These are phyloP conservation scores for Pheosia gnoma DNA, from an alignment of 2,888 invertebrate species.

Conservation along the genomic window DNA sequence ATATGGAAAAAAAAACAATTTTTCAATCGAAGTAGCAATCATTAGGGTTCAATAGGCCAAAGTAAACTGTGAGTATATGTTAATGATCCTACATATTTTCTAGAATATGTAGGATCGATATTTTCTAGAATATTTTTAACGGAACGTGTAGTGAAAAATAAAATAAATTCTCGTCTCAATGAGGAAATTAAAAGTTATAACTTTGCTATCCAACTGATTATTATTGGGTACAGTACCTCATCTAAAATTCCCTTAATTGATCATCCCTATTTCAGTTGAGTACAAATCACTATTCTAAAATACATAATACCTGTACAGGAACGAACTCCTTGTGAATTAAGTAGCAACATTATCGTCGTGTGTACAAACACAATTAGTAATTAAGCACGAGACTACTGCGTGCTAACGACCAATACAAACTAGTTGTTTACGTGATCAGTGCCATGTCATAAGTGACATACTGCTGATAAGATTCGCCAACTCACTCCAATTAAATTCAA, in stretches of 20 bases:
- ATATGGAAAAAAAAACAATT: too few species aligned
- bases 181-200: too few species aligned
- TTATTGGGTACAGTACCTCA: too few species aligned
- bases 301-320: too few species aligned
- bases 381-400: conserved; percentile 50
- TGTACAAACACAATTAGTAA: conserved; percentile 48
- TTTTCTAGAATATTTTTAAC: too few species aligned
- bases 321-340: conserved; percentile 8
- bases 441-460: conserved; percentile 34
- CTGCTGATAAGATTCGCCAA: conserved; percentile 12
- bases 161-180: too few species aligned
- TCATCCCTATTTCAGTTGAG: not conserved
- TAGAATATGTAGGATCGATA: too few species aligned
- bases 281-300: not conserved
- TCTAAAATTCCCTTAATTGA: not conserved
- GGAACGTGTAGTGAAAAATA: too few species aligned
- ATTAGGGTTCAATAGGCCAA: too few species aligned
- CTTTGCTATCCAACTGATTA: too few species aligned
- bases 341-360: conserved; percentile 15
- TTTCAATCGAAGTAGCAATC: too few species aligned
- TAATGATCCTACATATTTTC: not conserved
- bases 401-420: conserved; percentile 57
- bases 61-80: too few species aligned
- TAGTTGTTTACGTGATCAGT: conserved; percentile 62
- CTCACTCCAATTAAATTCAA: not conserved